phyloP scores from a whole-genome alignment of 1,140 invertebrate species.

The Drosophila arizonae region DNA sequence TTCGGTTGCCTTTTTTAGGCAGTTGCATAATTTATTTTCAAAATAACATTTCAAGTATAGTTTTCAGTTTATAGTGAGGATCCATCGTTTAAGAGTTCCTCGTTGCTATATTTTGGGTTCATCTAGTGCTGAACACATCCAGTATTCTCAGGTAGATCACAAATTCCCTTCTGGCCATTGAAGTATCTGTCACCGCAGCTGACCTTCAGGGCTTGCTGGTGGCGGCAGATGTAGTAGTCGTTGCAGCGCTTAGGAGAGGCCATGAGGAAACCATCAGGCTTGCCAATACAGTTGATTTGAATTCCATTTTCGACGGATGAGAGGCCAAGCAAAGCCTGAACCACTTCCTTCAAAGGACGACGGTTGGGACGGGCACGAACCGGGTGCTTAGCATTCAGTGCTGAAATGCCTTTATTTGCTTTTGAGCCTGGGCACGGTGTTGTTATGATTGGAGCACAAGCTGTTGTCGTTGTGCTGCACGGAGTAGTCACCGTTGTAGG shows the following conservation, averaged over 20 bases:
- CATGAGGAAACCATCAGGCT: conserved; percentile 64
- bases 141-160: conserved; percentile 70
- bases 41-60: neutral
- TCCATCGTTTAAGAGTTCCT: neutral
- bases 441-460: conserved; percentile 1
- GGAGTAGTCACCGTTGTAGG: conserved; percentile 6
- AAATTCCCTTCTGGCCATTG: conserved; percentile 65
- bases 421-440: neutral
- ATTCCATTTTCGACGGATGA: conserved; percentile 14
- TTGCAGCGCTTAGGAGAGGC: conserved; percentile 64
- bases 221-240: conserved; percentile 69
- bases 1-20: conserved; percentile 39
- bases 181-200: conserved; percentile 68
- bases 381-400: neutral
- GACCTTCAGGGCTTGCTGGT: conserved; percentile 49
- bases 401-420: neutral
- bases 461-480: conserved; percentile 3
- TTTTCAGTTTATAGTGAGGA: neutral
- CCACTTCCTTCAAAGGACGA: conserved; percentile 38
- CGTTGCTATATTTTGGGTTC: neutral
- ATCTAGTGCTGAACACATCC: conserved; percentile 20
- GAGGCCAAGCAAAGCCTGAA: conserved; percentile 11
- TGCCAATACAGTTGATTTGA: conserved; percentile 46
- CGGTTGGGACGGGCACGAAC: conserved; percentile 27
- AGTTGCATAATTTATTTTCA: conserved; percentile 43